Base-by-base conservation (phyloP, 2,888 invertebrate genomes). In the Noctua fimbriata region DNA sequence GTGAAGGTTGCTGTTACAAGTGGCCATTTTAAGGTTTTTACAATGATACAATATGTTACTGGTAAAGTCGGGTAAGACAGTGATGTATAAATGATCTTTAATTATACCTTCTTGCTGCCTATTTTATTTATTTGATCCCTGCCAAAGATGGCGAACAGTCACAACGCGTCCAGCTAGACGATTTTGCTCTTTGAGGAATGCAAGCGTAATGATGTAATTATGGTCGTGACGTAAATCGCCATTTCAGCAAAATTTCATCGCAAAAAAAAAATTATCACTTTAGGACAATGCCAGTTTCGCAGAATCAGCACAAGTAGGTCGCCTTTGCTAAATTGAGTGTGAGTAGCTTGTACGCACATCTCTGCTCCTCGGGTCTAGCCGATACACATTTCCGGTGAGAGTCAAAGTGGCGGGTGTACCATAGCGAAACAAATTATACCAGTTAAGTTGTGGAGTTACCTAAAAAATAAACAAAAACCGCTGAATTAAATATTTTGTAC, bases 11-110 rank as follows among this genome's bases (percentile, higher is more conserved):
- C 75, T 60, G 72, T 81, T 71, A 80, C n/a, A 63, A 78, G 69
- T 83, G 66, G 60, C 66, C 65, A 69, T 79, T 82, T 36, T 55
- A 71, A 69, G 60, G 71, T 73, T 85, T 85, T 79, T 78, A 76
- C 71, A 77, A 78, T 71, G 77, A 63, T 71, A 78, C 44, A 81
- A 77, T 79, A 81, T 82, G 60, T 79, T 83, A 77, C 79, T 88
- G 86, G 75, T 83, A 60, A 84, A 47, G 78, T 79, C 88, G 82
- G 82, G 63, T 75, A 88, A 84, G 82, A 88, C 88, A 88, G 66
- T 82, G 79, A 84, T 88, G 79, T 87, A 84, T 73, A 81, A 73
- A 82, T 80, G 28, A 58, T 49, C 32, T 69, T 47, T 69, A 24
- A 44, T 28, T 41, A 55, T 49, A 18, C 28, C 21, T 55, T 28